Evolutionary conservation across 2,888 invertebrate genomes (phyloP).

Genomic region (Argyra leucocephala): DNA sequence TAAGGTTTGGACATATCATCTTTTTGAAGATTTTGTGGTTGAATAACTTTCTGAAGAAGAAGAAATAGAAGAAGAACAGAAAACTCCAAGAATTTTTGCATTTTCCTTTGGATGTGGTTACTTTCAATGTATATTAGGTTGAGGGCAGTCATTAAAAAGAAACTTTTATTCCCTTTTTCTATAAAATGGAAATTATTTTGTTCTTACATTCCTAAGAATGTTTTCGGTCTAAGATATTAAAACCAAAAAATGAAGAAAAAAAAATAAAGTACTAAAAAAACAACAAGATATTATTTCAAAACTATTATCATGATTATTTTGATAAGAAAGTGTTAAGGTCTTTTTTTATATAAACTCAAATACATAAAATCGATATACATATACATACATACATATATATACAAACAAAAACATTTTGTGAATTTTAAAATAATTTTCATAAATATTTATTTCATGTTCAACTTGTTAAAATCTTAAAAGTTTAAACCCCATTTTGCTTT

Average conservation of each 20-base stretch:
- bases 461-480: neutral
- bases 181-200: too few relatives aligned
- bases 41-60: neutral
- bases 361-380: too few relatives aligned
- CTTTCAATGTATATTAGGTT: too few relatives aligned
- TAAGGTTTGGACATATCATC: neutral
- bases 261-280: too few relatives aligned
- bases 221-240: too few relatives aligned
- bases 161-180: too few relatives aligned
- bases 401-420: too few relatives aligned
- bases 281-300: neutral
- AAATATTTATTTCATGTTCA: neutral
- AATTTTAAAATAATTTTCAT: neutral
- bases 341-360: neutral
- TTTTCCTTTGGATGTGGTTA: neutral
- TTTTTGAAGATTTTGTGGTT: neutral
- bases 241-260: too few relatives aligned
- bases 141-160: too few relatives aligned
- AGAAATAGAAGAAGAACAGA: too few relatives aligned
- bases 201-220: too few relatives aligned
- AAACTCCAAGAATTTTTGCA: neutral
- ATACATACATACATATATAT: too few relatives aligned
- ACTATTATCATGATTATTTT: conserved; percentile 1
- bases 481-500: neutral
- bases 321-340: neutral